Evolutionary conservation across 2,888 invertebrate genomes (phyloP).

Genomic region (Mechanitis mazaeus): DNA sequence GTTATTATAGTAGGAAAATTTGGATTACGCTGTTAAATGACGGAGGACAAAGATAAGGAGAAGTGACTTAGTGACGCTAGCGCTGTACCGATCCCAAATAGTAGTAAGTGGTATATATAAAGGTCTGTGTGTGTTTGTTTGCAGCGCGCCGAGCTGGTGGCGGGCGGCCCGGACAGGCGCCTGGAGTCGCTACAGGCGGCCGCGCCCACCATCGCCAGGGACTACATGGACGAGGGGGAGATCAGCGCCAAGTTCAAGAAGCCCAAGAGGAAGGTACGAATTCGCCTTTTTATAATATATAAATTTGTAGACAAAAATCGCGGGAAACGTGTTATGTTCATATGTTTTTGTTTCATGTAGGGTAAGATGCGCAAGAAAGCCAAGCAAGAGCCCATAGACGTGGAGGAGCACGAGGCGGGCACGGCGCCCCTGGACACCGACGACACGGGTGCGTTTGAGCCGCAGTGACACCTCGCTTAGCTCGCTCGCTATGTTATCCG

Average conservation of each 20-base stretch:
- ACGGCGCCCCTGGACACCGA: constrained; percentile 76
- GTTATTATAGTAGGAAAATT: no score
- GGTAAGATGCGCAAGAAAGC: constrained; percentile 64
- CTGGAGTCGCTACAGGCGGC: constrained; percentile 85
- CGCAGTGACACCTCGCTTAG: background rate
- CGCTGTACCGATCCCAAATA: no score
- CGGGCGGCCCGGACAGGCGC: constrained; percentile 69
- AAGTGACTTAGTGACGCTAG: background rate
- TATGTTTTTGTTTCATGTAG: constrained; percentile 35
- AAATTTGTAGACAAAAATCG: background rate
- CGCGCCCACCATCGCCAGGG: constrained; percentile 84
- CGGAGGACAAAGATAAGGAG: background rate
- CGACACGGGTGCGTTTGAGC: constrained; percentile 73
- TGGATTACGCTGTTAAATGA: no score
- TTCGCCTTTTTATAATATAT: background rate
- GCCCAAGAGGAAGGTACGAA: constrained; percentile 82
- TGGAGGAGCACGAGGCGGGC: constrained; percentile 63
- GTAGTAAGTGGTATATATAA: no score
- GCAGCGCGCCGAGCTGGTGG: constrained; percentile 44
- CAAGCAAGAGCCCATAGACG: constrained; percentile 71
- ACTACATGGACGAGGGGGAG: constrained; percentile 92
- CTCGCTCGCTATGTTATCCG: no score
- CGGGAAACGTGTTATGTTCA: background rate
- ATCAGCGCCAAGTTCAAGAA: constrained; percentile 91
- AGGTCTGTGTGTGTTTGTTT: background rate